Percentiles rank a stretch among this genome's conserved stretches.
Conservation (phyloP, 2,113 vertebrate genomes). For the Pica pica region DNA sequence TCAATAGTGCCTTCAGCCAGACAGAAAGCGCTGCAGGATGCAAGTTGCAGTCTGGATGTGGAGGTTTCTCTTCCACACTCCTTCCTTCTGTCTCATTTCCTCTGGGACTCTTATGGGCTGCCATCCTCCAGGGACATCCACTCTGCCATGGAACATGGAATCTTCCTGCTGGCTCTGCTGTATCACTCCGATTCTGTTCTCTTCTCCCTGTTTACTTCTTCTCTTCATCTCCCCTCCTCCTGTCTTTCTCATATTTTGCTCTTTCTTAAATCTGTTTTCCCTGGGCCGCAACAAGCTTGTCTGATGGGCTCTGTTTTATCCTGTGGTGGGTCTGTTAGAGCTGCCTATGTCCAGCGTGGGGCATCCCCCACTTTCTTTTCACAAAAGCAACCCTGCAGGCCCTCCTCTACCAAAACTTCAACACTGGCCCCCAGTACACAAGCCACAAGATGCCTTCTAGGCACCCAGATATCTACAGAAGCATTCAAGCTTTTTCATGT, state of each 20-base stretch:
- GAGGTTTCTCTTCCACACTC: not conserved
- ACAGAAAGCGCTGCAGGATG: fast-evolving
- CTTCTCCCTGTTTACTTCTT: not conserved
- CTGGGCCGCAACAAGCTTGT: not conserved
- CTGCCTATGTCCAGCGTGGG: fast-evolving
- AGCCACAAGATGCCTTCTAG: not conserved
- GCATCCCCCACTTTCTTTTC: not conserved
- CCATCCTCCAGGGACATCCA: not conserved
- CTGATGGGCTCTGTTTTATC: not conserved
- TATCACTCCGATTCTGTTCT: not conserved
- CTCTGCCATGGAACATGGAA: not conserved
- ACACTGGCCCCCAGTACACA: fast-evolving
- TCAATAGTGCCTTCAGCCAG: not conserved
- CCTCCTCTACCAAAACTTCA: not conserved
- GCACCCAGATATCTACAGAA: not conserved
- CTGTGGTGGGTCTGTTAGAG: not conserved
- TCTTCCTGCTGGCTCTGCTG: not conserved
- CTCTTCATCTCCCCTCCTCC: not conserved
- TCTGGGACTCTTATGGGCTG: not conserved
- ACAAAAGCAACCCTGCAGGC: not conserved
- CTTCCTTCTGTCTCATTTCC: not conserved
- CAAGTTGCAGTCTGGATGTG: fast-evolving
- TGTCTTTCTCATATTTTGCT: not conserved
- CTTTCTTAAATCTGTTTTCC: not conserved
- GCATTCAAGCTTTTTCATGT: not conserved